Evolutionary conservation across 2,113 vertebrate species (phyloP).

Genomic region (Erpornis zantholeuca): DNA sequence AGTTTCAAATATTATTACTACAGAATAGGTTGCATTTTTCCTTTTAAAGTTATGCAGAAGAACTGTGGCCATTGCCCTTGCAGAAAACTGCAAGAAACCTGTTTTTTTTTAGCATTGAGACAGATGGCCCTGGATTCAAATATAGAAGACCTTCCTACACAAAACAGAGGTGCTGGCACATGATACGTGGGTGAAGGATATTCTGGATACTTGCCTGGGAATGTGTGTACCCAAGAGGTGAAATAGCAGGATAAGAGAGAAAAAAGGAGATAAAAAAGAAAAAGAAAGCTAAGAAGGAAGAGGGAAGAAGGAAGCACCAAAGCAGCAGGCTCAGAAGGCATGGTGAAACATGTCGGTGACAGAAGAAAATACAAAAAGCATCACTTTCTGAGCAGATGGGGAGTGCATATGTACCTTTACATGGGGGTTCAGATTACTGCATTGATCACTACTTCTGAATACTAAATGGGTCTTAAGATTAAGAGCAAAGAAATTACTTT

Average conservation of each 20-base stretch:
- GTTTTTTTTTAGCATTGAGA: background rate
- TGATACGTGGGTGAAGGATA: constrained; percentile 12
- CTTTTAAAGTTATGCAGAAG: background rate
- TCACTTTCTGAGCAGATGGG: background rate
- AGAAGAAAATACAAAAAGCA: background rate
- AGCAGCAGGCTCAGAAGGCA: background rate
- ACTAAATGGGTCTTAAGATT: background rate
- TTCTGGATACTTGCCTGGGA: constrained; percentile 15
- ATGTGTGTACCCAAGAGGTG: background rate
- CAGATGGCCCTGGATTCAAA: constrained; percentile 49
- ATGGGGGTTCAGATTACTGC: background rate
- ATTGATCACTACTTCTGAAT: background rate
- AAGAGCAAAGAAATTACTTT: background rate
- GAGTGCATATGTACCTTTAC: background rate
- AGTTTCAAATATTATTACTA: background rate
- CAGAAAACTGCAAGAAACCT: background rate
- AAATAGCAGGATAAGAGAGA: background rate
- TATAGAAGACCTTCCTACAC: constrained; percentile 41
- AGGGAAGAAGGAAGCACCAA: background rate
- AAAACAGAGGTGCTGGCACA: constrained; percentile 53
- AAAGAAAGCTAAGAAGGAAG: background rate
- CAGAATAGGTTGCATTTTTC: background rate
- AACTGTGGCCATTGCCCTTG: background rate
- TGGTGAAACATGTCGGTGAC: background rate
- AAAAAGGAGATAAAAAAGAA: background rate